A percentile compares a stretch with the other conserved stretches of the same genome.
Conservation (phyloP, 2,113 vertebrate genomes). For the Eupsittula cactorum region DNA sequence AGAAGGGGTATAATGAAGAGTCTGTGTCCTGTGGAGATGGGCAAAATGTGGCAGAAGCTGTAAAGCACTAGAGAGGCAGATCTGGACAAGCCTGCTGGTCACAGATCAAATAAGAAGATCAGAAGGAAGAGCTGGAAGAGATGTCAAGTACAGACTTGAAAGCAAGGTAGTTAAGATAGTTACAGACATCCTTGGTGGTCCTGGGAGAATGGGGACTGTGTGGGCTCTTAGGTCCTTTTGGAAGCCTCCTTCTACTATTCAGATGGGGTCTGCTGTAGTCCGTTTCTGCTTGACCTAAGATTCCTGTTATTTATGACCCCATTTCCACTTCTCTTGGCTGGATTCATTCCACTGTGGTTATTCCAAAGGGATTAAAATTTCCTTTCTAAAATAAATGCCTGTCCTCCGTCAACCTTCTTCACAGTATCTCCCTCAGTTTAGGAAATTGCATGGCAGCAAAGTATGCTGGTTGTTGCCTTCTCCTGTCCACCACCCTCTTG, state of each 20-base stretch:
- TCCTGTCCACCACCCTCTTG: neutral
- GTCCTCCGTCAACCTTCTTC: neutral
- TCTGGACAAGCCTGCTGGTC: neutral
- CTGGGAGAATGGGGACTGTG: neutral
- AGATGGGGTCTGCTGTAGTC: neutral
- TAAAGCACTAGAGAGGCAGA: neutral
- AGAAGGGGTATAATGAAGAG: neutral
- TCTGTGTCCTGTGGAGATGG: neutral
- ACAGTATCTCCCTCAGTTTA: neutral
- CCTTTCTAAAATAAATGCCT: conserved; percentile 37
- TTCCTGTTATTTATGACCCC: conserved; percentile 29
- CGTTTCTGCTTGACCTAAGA: neutral
- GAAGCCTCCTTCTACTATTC: neutral
- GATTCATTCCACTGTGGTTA: conserved; percentile 6
- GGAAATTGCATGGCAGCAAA: conserved; percentile 3
- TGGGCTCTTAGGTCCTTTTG: neutral
- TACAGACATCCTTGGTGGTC: neutral
- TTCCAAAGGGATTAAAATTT: conserved; percentile 34
- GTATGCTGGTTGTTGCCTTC: neutral
- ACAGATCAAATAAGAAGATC: neutral
- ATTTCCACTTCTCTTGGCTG: neutral
- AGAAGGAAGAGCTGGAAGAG: neutral
- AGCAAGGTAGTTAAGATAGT: neutral
- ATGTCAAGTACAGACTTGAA: neutral
- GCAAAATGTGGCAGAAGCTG: neutral